These are phyloP conservation scores for Pseudomyrmex dendroicus DNA, from an alignment of 1,140 invertebrate genomes.

Conservation along the genomic window DNA sequence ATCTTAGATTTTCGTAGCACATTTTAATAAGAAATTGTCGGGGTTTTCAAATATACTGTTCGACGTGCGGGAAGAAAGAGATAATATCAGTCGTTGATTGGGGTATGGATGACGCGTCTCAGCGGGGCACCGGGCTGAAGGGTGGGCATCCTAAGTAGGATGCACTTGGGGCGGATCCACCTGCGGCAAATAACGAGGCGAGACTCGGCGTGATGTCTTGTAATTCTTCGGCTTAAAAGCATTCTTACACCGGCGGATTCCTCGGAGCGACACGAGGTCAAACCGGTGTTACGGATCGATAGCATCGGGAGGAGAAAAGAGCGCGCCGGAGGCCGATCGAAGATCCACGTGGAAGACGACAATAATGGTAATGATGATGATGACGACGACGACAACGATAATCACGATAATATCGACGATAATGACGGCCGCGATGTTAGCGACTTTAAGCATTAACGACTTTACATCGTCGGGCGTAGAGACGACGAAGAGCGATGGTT, in stretches of 20 bases:
- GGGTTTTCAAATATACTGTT: too few species aligned
- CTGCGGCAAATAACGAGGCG: conserved; percentile 24
- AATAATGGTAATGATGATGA: conserved; percentile 23
- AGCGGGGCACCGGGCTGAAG: background rate
- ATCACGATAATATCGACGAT: conserved; percentile 47
- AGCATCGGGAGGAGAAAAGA: background rate
- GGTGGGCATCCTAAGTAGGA: conserved; percentile 1
- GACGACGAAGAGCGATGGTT: background rate
- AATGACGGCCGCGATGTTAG: conserved; percentile 26
- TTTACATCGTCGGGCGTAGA: background rate
- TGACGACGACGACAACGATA: conserved; percentile 31
- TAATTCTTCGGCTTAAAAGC: conserved; percentile 37
- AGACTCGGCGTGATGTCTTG: conserved; percentile 10
- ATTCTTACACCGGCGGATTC: conserved; percentile 23
- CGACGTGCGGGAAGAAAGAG: too few species aligned
- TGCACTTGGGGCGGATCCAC: conserved; percentile 36
- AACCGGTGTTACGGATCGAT: conserved; percentile 55
- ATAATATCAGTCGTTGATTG: conserved; percentile 14
- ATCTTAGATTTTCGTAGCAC: background rate
- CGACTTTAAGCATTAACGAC: conserved; percentile 31
- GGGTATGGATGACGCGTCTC: background rate
- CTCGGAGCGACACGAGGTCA: conserved; percentile 50
- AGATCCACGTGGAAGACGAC: conserved; percentile 24
- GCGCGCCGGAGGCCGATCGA: conserved; percentile 1
- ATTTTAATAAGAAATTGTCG: too few species aligned